Evolutionary conservation across 1,140 invertebrate genomes (phyloP).

Genomic region (Bombus waltoni): DNA sequence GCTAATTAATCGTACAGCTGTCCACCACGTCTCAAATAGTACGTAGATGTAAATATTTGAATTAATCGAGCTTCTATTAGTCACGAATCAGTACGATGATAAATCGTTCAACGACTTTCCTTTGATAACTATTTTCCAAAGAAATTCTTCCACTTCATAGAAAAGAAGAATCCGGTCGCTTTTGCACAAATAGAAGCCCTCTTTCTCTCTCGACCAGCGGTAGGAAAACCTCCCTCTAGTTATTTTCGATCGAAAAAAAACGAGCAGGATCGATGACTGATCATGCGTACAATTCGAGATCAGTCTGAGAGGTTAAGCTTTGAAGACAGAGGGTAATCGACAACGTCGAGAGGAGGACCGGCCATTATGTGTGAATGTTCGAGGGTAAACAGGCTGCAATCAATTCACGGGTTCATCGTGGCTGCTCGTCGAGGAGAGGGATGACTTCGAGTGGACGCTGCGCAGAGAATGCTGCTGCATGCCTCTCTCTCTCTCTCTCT

Average conservation of each 20-base stretch:
- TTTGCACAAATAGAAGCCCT: background rate
- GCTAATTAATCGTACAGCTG: no score
- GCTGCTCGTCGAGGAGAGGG: constrained; percentile 64
- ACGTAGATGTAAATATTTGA: no score
- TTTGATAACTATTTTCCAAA: no score
- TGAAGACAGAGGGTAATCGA: constrained; percentile 65
- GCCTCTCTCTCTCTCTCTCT: background rate
- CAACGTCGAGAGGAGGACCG: constrained; percentile 46
- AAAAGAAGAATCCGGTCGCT: no score
- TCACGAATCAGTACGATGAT: no score
- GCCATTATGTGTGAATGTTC: constrained; percentile 66
- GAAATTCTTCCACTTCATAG: no score
- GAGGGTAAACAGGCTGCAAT: constrained; percentile 75
- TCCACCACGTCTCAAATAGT: no score
- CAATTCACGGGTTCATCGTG: constrained; percentile 74
- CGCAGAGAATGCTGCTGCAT: constrained; percentile 51
- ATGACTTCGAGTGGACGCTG: constrained; percentile 69
- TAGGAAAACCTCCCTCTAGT: no score
- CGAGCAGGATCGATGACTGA: constrained; percentile 20
- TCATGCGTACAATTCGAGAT: constrained; percentile 28
- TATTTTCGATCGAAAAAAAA: constrained; percentile 17
- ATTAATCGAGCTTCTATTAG: no score
- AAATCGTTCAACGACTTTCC: no score
- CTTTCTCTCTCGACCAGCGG: background rate
- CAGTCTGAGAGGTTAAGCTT: constrained; percentile 57